phyloP scores from a whole-genome alignment of 1,140 invertebrate genomes.

The Drosophila mauritiana region DNA sequence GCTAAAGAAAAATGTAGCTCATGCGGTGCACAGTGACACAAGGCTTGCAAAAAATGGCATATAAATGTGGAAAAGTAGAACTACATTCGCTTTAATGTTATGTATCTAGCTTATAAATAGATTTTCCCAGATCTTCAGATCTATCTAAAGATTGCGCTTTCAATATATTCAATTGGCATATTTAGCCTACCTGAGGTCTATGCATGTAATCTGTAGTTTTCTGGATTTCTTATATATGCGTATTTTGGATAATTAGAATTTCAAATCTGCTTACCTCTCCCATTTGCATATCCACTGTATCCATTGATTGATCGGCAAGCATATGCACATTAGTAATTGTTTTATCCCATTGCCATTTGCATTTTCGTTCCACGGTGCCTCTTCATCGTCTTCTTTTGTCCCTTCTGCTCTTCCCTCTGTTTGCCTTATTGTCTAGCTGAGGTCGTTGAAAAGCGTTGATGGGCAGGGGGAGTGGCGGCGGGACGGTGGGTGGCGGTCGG shows the following conservation, averaged over 20 bases:
- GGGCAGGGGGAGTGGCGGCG: background rate
- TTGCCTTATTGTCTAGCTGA: slow-evolving; percentile 41
- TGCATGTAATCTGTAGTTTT: background rate
- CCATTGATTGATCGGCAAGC: slow-evolving; percentile 2
- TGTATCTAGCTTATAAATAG: background rate
- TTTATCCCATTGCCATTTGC: slow-evolving; percentile 14
- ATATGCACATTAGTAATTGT: slow-evolving; percentile 12
- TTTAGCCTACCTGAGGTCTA: background rate
- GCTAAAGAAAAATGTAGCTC: slow-evolving; percentile 20
- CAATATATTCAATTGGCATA: background rate
- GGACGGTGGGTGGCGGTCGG: slow-evolving; percentile 5
- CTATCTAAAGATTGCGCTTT: no score
- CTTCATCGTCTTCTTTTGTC: slow-evolving; percentile 4
- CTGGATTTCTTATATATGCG: no score
- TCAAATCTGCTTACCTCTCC: background rate
- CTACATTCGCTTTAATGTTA: background rate
- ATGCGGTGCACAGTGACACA: slow-evolving; percentile 18
- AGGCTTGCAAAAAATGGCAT: background rate
- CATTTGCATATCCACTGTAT: background rate
- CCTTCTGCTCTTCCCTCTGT: slow-evolving; percentile 12
- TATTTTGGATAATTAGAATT: background rate
- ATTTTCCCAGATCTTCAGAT: no score
- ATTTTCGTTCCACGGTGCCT: slow-evolving; percentile 16
- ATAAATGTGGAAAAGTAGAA: no score
- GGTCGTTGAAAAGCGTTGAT: slow-evolving; percentile 16